phyloP scores from a whole-genome alignment of 2,888 invertebrate species.

The Hyalella azteca region DNA sequence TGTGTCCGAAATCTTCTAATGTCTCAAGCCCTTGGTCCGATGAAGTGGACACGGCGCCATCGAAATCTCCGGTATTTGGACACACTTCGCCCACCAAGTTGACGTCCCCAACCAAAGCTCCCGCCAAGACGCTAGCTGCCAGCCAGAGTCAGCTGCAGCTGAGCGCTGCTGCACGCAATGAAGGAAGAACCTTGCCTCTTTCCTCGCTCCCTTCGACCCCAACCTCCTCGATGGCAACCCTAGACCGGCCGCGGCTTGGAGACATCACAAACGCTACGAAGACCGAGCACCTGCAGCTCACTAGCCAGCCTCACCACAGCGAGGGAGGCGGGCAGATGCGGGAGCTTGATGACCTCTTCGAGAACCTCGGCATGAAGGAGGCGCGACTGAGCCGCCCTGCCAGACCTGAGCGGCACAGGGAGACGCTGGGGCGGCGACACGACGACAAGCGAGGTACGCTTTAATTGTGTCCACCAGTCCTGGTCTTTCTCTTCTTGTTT shows the following conservation, averaged over 20 bases:
- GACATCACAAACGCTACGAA: neutral
- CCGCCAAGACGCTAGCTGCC: neutral
- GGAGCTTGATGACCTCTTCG: constrained; percentile 2
- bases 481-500: neutral
- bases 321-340: neutral
- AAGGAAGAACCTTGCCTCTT: neutral
- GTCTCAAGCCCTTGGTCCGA: neutral
- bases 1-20: neutral
- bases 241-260: neutral
- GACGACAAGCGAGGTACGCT: neutral
- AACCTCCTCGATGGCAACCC: neutral
- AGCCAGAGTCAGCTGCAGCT: constrained; percentile 26
- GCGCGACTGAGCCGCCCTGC: neutral
- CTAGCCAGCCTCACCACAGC: neutral
- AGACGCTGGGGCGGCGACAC: neutral
- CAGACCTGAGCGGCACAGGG: constrained; percentile 1
- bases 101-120: too few relatives aligned
- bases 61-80: neutral
- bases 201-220: neutral
- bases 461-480: neutral
- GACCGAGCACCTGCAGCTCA: neutral
- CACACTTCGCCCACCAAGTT: neutral
- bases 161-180: neutral
- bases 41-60: neutral
- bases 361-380: neutral